Conservation (phyloP, 2,888 invertebrate genomes). For the Branchellion lobata region DNA sequence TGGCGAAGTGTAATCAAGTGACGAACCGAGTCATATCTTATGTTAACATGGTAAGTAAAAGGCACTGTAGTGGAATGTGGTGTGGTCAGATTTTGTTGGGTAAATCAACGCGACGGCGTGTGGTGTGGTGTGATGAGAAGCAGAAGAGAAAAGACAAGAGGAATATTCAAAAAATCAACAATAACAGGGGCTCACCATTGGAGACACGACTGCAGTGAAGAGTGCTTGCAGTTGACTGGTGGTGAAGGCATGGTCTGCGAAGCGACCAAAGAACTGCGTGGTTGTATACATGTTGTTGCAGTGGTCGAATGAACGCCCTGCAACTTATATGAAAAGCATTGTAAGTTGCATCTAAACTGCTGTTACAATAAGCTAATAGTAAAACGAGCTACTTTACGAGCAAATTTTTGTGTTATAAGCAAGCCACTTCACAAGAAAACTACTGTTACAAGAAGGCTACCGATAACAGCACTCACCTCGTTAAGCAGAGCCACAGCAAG, state of each 20-base stretch:
- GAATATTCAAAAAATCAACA: not conserved
- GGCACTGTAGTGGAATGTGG: too few species aligned
- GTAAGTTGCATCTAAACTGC: too few species aligned
- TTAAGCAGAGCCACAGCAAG: conserved; percentile 53
- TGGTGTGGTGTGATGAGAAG: not conserved
- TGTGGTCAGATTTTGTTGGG: too few species aligned
- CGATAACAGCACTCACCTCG: conserved; percentile 54
- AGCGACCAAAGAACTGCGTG: conserved; percentile 75
- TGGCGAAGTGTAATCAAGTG: too few species aligned
- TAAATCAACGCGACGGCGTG: too few species aligned
- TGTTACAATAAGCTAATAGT: too few species aligned
- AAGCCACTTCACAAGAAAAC: too few species aligned
- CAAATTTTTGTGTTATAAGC: too few species aligned
- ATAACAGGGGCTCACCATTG: conserved; percentile 66
- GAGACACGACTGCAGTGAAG: conserved; percentile 79
- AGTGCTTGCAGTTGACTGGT: conserved; percentile 72
- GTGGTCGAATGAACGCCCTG: conserved; percentile 10
- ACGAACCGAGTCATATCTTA: too few species aligned
- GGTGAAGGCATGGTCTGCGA: conserved; percentile 75
- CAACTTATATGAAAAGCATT: not conserved
- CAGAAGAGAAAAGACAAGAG: not conserved
- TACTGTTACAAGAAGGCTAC: not conserved
- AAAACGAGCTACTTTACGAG: too few species aligned
- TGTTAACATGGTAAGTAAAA: too few species aligned
- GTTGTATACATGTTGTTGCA: conserved; percentile 63